Base-by-base conservation (phyloP, 2,113 vertebrate species). In the Platysteira castanea region DNA sequence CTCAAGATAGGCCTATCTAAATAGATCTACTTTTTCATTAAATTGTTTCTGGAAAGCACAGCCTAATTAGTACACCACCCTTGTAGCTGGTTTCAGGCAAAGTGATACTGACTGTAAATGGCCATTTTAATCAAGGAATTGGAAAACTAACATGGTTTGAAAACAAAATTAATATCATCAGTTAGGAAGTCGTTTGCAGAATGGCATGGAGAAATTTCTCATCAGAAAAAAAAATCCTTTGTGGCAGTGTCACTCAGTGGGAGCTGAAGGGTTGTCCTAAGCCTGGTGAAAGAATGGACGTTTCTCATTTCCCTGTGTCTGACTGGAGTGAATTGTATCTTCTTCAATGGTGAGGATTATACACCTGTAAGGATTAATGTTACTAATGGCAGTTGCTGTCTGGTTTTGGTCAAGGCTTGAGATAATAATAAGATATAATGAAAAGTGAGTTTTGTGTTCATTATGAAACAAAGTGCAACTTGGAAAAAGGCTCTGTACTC, bases 201-300 rank as follows among this genome's bases (percentile, higher is more conserved):
- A 86, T 53, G 14, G 3, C 42, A 23, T 27, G 56, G 39, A 92
- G 37, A 85, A 85, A 65, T 69, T 31, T 56, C 9, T 47, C 12
- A 21, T 86, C 12, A 60, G 37, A 37, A 70, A 63, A 67, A 82
- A 15, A 49, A 13, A 10, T n/a, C 15, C 31, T 71, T 47, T 46
- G 10, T 86, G 31, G 7, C 37, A 54, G 14, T 61, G 19, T 35
- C 4, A 0, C 26, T 77, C 1, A 0, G 3, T 42, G 18, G 54
- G 26, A 93, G 42, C 23, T 19, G 28, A 93, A 39, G 0, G 0
- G 2, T 65, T 61, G 10, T 61, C 31, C 23, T 0, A 1, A 65
- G 33, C 53, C 53, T 54, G 41, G 15, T 77, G 59, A 30, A 15
- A 5, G 14, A 69, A 53, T 0, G 0, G 21, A 1, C 10, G 46